Percentiles rank a stretch among this genome's conserved stretches.
phyloP scores from a whole-genome alignment of 2,113 vertebrate species.

The Nothoprocta perdicaria region DNA sequence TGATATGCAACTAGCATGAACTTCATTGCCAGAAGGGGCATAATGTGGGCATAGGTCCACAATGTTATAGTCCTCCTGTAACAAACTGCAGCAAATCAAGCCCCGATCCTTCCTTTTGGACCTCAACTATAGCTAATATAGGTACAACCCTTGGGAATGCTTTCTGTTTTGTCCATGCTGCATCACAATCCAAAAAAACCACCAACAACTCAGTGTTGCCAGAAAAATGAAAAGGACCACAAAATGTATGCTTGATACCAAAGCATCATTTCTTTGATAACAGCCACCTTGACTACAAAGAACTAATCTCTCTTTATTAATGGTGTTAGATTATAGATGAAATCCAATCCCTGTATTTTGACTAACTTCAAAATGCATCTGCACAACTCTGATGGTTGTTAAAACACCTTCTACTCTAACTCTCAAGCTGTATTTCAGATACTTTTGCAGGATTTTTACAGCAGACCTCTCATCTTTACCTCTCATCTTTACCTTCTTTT shows the following conservation, averaged over 20 bases:
- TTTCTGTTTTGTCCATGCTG: neutral
- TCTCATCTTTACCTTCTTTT: no score
- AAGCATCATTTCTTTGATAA: neutral
- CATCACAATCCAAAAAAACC: neutral
- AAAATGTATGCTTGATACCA: neutral
- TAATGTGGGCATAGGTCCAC: neutral
- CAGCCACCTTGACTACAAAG: neutral
- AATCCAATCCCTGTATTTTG: neutral
- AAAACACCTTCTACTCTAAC: constrained; percentile 22
- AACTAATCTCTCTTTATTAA: neutral
- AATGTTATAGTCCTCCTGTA: neutral
- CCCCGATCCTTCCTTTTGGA: neutral
- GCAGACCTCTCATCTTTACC: neutral
- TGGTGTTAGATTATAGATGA: neutral
- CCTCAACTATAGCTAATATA: neutral
- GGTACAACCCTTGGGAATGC: neutral
- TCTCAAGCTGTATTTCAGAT: neutral
- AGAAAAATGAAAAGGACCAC: neutral
- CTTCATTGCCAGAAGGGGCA: neutral
- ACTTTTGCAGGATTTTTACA: neutral
- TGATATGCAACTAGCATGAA: neutral
- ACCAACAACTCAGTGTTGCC: neutral
- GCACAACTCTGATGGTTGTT: neutral
- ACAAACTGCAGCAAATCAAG: neutral
- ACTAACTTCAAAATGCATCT: neutral